Conservation (phyloP, 2,113 vertebrate genomes). For the Sceloporus undulatus region DNA sequence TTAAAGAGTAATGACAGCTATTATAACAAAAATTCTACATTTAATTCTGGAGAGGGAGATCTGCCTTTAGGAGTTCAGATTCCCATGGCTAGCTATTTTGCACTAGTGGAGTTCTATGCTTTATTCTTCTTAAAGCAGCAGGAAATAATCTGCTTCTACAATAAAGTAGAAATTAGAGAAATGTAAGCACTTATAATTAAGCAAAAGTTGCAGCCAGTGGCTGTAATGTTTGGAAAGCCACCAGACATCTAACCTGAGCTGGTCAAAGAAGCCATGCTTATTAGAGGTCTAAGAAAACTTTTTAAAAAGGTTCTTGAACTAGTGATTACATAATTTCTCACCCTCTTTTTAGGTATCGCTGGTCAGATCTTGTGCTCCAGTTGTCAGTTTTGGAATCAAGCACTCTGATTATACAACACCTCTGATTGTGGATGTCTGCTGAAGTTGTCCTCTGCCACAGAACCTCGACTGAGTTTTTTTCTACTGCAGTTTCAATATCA, state of each 20-base stretch:
- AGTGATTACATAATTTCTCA: not conserved
- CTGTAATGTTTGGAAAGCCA: no score
- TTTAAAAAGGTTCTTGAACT: not conserved
- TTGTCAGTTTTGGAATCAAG: slow-evolving; percentile 70
- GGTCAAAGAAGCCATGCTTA: no score
- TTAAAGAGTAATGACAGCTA: not conserved
- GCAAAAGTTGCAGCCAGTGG: no score
- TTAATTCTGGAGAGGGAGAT: not conserved
- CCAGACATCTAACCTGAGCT: no score
- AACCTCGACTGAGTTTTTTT: slow-evolving; percentile 11
- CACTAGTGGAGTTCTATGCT: no score
- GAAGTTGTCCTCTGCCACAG: slow-evolving; percentile 23
- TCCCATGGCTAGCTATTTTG: no score
- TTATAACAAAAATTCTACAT: not conserved
- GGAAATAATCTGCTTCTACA: no score
- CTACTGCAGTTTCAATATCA: slow-evolving; percentile 11
- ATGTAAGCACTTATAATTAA: not conserved
- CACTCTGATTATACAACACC: slow-evolving; percentile 73
- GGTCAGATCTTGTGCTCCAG: slow-evolving; percentile 51
- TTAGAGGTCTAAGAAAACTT: no score
- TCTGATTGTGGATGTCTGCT: slow-evolving; percentile 63
- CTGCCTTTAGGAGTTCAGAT: no score
- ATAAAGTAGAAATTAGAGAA: no score
- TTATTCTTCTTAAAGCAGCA: not conserved
- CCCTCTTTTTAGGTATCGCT: slow-evolving; percentile 40